phyloP scores from a whole-genome alignment of 2,797 vertebrate species.

The Channallabes apus region DNA sequence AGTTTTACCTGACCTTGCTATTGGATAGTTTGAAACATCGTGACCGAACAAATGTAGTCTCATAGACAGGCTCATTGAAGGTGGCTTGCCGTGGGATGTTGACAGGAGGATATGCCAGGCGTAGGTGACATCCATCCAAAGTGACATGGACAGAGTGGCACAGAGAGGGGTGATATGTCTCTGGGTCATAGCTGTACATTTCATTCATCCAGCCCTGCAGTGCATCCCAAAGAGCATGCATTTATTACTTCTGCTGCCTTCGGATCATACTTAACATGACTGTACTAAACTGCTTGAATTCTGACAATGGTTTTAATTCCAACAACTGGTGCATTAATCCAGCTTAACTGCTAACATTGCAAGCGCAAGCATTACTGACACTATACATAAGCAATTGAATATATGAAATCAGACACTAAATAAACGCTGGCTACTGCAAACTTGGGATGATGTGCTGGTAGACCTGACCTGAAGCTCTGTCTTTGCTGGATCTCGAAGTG shows the following conservation, averaged over 20 bases:
- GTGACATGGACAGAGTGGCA: conserved; percentile 77
- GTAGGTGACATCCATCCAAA: conserved; percentile 74
- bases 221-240: conserved; percentile 9
- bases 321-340: not conserved
- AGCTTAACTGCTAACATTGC: conserved; percentile 15
- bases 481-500: conserved; percentile 50
- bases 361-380: too few species aligned
- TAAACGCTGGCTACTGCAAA: not conserved
- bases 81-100: conserved; percentile 76
- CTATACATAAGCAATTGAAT: too few species aligned
- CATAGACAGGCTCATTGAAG: conserved; percentile 71
- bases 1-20: conserved; percentile 74
- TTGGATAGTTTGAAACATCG: conserved; percentile 72
- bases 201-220: conserved; percentile 87
- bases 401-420: too few species aligned
- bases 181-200: conserved; percentile 77
- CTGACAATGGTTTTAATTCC: not conserved
- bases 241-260: conserved; percentile 15
- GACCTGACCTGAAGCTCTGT: conserved; percentile 69
- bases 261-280: not conserved
- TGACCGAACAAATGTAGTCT: conserved; percentile 68
- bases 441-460: not conserved
- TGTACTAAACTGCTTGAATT: not conserved
- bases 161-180: conserved; percentile 79
- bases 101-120: conserved; percentile 75